Evolutionary conservation across 2,797 vertebrate species (phyloP).

Genomic region (Agapornis canus): DNA sequence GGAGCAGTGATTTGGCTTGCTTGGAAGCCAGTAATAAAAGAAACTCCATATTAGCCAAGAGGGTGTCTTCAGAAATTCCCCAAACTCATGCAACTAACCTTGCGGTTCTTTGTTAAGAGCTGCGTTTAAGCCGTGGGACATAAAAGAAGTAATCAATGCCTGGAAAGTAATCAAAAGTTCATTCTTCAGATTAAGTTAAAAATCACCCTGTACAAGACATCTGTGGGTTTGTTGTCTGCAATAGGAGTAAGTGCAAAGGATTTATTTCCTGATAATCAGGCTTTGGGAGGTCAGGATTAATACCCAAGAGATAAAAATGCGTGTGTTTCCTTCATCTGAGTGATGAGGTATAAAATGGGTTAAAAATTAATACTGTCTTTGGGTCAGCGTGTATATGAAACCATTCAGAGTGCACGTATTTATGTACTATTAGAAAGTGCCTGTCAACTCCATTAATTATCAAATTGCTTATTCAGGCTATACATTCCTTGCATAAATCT

Average conservation of each 20-base stretch:
- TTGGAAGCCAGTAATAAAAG: slow-evolving; percentile 1
- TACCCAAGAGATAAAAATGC: not conserved
- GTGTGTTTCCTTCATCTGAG: not conserved
- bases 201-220: not conserved
- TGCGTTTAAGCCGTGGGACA: slow-evolving; percentile 35
- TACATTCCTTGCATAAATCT: slow-evolving; percentile 75
- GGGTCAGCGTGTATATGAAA: not conserved
- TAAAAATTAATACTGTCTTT: slow-evolving; percentile 43
- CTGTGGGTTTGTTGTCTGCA: not conserved
- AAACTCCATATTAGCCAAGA: not conserved
- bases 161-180: slow-evolving; percentile 56
- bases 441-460: slow-evolving; percentile 76
- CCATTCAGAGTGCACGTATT: slow-evolving; percentile 41
- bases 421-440: slow-evolving; percentile 34
- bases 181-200: not conserved
- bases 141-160: slow-evolving; percentile 42
- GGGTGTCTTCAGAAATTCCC: slow-evolving; percentile 11
- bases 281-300: slow-evolving; percentile 21
- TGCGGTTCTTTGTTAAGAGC: not conserved
- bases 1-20: slow-evolving; percentile 10
- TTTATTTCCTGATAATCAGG: slow-evolving; percentile 24
- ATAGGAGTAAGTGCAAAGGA: not conserved
- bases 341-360: slow-evolving; percentile 34
- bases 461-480: slow-evolving; percentile 70
- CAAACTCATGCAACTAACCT: not conserved